Conservation (phyloP, 2,888 invertebrate genomes). For the Aphodius sticticus region DNA sequence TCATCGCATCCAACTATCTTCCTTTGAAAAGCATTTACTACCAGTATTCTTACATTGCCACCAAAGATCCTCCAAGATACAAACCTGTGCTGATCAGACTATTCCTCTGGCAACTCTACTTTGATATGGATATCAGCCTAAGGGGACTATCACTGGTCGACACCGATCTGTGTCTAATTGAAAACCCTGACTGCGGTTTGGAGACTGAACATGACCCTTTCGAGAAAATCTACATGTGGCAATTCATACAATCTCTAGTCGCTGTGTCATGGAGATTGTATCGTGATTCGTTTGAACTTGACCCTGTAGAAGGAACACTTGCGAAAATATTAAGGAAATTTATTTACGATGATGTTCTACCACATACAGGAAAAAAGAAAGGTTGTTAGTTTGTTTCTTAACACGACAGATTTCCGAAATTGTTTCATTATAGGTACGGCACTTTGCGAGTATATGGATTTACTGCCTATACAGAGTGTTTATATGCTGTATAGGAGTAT, state of each 20-base stretch:
- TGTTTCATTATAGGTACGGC: slow-evolving; percentile 36
- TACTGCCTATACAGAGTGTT: slow-evolving; percentile 60
- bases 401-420: too few species aligned
- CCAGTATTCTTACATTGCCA: slow-evolving; percentile 63
- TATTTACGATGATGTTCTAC: slow-evolving; percentile 62
- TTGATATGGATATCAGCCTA: slow-evolving; percentile 64
- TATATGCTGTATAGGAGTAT: slow-evolving; percentile 61
- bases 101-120: slow-evolving; percentile 69
- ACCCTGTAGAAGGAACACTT: slow-evolving; percentile 61
- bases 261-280: slow-evolving; percentile 63
- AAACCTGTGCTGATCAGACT: slow-evolving; percentile 63
- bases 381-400: slow-evolving; percentile 51
- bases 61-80: slow-evolving; percentile 55
- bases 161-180: slow-evolving; percentile 62
- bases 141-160: slow-evolving; percentile 63
- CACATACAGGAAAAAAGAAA: slow-evolving; percentile 57
- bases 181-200: slow-evolving; percentile 62
- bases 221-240: slow-evolving; percentile 69
- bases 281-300: slow-evolving; percentile 55
- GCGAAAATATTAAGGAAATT: slow-evolving; percentile 64
- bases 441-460: slow-evolving; percentile 46
- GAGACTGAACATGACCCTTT: slow-evolving; percentile 64
- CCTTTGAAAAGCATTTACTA: slow-evolving; percentile 64
- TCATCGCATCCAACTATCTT: slow-evolving; percentile 52
- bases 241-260: slow-evolving; percentile 66